Conservation (phyloP, 2,797 vertebrate genomes). For the Sebastes kiyomatsui region DNA sequence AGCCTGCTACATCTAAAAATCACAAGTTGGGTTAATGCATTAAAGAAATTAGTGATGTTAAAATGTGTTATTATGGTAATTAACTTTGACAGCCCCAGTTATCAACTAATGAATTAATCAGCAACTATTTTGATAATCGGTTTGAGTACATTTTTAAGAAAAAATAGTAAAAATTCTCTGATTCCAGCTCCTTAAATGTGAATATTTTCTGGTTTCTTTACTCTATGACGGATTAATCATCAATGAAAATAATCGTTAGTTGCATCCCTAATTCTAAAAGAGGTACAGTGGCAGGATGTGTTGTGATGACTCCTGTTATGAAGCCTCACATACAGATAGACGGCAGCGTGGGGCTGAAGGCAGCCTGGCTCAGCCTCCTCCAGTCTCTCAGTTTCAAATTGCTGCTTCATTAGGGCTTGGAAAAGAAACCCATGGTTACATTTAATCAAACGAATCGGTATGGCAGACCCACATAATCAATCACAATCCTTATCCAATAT, state of each 20-base stretch:
- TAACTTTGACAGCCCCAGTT: too few relatives aligned
- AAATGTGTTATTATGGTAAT: too few relatives aligned
- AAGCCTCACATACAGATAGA: conserved; percentile 29
- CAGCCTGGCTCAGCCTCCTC: conserved; percentile 73
- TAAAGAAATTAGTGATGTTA: too few relatives aligned
- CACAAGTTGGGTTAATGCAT: too few relatives aligned
- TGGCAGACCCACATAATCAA: conserved; percentile 89
- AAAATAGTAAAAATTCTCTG: too few relatives aligned
- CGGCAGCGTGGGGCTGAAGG: conserved; percentile 64
- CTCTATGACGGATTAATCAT: too few relatives aligned
- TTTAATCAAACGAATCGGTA: conserved; percentile 97
- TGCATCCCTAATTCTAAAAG: neutral
- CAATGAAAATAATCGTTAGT: too few relatives aligned
- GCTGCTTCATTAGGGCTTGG: conserved; percentile 96
- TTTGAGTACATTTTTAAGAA: too few relatives aligned
- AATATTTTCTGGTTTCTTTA: too few relatives aligned
- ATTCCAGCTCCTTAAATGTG: too few relatives aligned
- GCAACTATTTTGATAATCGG: too few relatives aligned
- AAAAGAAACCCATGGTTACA: conserved; percentile 94
- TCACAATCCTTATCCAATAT: conserved; percentile 88
- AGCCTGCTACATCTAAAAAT: too few relatives aligned
- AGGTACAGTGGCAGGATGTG: neutral
- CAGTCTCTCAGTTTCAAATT: conserved; percentile 89
- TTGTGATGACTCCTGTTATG: conserved; percentile 13
- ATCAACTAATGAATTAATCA: fast-evolving